Evolutionary conservation across 2,797 vertebrate species (phyloP), one percentile per base, ranked within the genome.

Genomic region (Nannoperca australis): DNA sequence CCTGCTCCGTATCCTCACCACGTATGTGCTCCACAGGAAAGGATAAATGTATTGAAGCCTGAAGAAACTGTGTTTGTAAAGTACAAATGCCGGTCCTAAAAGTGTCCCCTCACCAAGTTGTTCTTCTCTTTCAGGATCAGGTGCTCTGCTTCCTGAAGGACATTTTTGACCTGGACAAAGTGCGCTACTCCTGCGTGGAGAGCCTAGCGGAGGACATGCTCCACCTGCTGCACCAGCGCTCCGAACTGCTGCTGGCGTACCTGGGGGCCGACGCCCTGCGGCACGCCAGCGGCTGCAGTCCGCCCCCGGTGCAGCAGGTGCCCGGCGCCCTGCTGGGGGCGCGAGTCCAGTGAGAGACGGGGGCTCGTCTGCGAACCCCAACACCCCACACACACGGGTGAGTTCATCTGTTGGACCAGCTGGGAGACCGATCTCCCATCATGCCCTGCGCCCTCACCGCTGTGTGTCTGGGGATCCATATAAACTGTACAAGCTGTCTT

Each of bases 121-220:
- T 7, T 17, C n/a, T 45, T n/a, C 0, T 42, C 34, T 49, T 45
- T 8, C 75, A 99, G 98, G 97, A 98, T 85, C 97, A 99, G 92
- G 96, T 99, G 88, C 92, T 98, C 82, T 94, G 95, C 93, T 99
- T 99, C 91, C 95, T 99, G 62, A 99, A 97, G 89, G 98, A 99
- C 92, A 97, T 99, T 77, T 99, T 99, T 68, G 97, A 99, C 83
- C 95, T 98, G 85, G 98, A 99, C 62, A 99, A 98, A 87, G 98
- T 99, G 42, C 95, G 97, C 1, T 99, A 98, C 91, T 95, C 93
- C 0, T 96, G 87, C 0, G 93, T 97, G 88, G 98, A 99, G 76
- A 95, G 88, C 36, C 89, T 99, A 85, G 94, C 97, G 0, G 97
- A 98, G 82, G 98, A 99, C 81, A 96, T 98, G 44, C 92, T 96